Percentiles rank a stretch among this genome's conserved stretches.
These are phyloP conservation scores for Nycticorax nycticorax DNA, from an alignment of 2,113 vertebrate genomes.

Conservation along the genomic window DNA sequence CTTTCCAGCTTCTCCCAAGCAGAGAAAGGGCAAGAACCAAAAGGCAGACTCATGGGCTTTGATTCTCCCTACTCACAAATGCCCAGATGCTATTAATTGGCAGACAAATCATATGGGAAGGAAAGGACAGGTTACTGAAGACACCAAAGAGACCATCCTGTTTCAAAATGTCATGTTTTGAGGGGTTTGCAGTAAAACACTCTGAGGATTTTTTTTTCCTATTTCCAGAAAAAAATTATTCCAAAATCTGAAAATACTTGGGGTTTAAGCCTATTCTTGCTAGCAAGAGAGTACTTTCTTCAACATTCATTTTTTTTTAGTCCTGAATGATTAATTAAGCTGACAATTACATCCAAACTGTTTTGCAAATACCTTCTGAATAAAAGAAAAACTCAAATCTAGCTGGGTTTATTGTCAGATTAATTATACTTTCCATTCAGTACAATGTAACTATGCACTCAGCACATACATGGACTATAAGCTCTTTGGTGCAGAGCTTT, in stretches of 20 bases:
- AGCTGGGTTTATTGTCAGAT: conserved; percentile 8
- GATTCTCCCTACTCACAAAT: background rate
- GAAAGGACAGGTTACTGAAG: background rate
- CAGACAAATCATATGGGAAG: background rate
- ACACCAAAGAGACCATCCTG: background rate
- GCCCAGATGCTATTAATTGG: background rate
- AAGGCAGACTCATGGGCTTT: rapidly evolving
- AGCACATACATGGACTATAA: background rate
- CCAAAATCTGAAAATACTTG: background rate
- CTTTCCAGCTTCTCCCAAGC: background rate
- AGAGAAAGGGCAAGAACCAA: background rate
- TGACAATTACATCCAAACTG: background rate
- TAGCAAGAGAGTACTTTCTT: background rate
- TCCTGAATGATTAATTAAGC: background rate
- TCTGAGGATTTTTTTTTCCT: background rate
- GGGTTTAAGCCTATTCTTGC: background rate
- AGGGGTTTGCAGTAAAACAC: background rate
- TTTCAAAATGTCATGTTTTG: background rate
- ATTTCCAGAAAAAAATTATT: background rate
- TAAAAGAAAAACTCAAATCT: background rate
- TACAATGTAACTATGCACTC: background rate
- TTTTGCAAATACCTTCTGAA: background rate
- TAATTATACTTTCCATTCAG: conserved; percentile 4
- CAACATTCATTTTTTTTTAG: background rate
- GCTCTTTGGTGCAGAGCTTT: background rate